phyloP scores from a whole-genome alignment of 2,797 vertebrate species.

The Simalia tracyae region DNA sequence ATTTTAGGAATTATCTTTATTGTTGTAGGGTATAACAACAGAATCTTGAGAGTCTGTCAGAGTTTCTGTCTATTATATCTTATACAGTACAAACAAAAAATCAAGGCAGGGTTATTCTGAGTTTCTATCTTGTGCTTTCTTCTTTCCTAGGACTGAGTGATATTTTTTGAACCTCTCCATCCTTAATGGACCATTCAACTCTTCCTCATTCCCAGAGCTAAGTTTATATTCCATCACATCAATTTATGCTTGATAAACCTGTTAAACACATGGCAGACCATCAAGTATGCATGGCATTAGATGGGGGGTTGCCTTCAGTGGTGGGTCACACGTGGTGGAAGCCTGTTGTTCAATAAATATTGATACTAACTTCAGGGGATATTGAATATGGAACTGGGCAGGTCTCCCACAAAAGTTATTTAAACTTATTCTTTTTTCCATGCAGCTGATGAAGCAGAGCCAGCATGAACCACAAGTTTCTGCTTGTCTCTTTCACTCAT shows the following conservation, averaged over 20 bases:
- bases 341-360: neutral
- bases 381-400: neutral
- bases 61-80: neutral
- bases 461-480: neutral
- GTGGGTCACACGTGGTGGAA: neutral
- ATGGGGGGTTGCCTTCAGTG: neutral
- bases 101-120: neutral
- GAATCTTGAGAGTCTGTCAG: neutral
- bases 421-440: neutral
- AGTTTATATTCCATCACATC: neutral
- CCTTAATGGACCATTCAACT: neutral
- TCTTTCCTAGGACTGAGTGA: neutral
- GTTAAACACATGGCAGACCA: neutral
- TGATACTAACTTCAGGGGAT: neutral
- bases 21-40: neutral
- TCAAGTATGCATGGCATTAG: neutral
- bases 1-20: neutral
- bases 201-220: neutral
- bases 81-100: neutral
- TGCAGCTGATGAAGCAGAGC: neutral
- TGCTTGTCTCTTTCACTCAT: neutral
- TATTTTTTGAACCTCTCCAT: neutral
- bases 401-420: neutral
- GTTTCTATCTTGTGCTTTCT: neutral
- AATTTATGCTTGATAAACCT: neutral